Conservation (phyloP, 1,140 invertebrate species). For the Zeugodacus cucurbitae region DNA sequence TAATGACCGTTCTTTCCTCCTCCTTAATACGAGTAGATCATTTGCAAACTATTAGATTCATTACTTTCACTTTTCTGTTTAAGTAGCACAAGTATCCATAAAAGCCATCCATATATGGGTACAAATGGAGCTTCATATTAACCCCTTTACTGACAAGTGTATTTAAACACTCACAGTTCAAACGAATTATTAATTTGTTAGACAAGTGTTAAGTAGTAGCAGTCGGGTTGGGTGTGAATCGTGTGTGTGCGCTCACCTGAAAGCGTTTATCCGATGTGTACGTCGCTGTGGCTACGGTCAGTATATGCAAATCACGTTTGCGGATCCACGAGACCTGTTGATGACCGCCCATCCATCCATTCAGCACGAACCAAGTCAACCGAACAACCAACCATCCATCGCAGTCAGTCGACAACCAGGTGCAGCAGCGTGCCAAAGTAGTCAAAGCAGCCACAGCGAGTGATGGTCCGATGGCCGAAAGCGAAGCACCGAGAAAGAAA, state of each 20-base stretch:
- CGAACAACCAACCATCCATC: not conserved
- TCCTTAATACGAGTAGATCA: no score
- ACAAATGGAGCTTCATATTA: not conserved
- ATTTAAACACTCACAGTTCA: not conserved
- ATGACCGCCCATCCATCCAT: not conserved
- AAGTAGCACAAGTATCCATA: not conserved
- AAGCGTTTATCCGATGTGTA: constrained; percentile 83
- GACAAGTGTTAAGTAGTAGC: not conserved
- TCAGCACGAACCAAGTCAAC: not conserved
- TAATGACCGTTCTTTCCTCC: no score
- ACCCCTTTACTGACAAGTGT: not conserved
- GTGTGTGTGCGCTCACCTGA: constrained; percentile 61
- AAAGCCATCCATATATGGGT: not conserved
- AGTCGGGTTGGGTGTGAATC: not conserved
- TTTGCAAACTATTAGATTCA: not conserved
- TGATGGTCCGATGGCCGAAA: not conserved
- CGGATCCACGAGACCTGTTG: constrained; percentile 80
- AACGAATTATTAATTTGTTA: not conserved
- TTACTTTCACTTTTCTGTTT: not conserved
- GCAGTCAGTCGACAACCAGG: not conserved
- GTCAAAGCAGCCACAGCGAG: not conserved
- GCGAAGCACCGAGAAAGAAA: not conserved
- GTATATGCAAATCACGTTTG: constrained; percentile 79
- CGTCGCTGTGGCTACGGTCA: constrained; percentile 78
- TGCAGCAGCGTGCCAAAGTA: not conserved